Evolutionary conservation across 2,797 vertebrate genomes (phyloP).

Genomic region (Rhinophrynus dorsalis): DNA sequence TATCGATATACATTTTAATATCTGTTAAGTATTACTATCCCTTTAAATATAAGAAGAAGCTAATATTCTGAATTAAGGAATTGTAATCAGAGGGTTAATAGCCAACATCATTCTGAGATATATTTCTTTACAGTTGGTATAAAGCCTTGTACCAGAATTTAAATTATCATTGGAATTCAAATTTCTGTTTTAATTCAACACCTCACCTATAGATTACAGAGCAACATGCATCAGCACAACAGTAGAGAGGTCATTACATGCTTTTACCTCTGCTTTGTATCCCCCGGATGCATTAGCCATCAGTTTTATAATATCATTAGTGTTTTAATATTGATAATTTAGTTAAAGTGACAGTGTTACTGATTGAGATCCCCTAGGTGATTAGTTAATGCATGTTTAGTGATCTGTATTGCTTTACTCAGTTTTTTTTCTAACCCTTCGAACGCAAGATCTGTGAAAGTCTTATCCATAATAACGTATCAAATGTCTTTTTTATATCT

Average conservation of each 20-base stretch:
- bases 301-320: slow-evolving; percentile 2
- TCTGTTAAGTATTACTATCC: no score
- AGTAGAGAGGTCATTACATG: not conserved
- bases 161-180: not conserved
- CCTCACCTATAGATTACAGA: not conserved
- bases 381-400: not conserved
- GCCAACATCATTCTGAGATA: no score
- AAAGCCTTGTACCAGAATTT: no score
- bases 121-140: no score
- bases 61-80: no score
- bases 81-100: no score
- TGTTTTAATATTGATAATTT: slow-evolving; percentile 4
- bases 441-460: no score
- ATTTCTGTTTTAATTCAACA: not conserved
- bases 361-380: not conserved
- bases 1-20: no score
- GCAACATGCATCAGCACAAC: not conserved
- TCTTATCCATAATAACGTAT: no score
- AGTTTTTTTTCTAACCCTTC: no score
- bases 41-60: no score
- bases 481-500: no score
- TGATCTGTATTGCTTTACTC: not conserved
- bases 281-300: not conserved
- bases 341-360: not conserved
- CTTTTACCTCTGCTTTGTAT: slow-evolving; percentile 1